Evolutionary conservation across 1,140 invertebrate genomes (phyloP).

Genomic region (Temnothorax longispinosus): DNA sequence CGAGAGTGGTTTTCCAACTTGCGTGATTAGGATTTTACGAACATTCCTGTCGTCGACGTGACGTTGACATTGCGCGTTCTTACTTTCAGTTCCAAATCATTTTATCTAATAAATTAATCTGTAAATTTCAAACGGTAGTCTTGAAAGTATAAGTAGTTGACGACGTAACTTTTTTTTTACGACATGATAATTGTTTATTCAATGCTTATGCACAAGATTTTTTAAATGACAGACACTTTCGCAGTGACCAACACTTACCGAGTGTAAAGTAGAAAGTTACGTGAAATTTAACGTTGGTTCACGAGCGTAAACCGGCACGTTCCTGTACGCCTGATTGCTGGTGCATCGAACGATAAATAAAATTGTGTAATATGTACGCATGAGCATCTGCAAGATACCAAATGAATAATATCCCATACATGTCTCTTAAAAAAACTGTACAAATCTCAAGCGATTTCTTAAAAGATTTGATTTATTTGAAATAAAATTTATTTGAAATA

Average conservation of each 20-base stretch:
- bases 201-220: not conserved
- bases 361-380: constrained; percentile 46
- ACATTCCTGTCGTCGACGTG: constrained; percentile 21
- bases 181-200: not conserved
- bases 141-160: not conserved
- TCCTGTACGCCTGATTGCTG: not conserved
- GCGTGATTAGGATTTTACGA: constrained; percentile 67
- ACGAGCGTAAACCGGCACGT: constrained; percentile 21
- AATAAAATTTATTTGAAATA: not conserved
- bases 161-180: not conserved
- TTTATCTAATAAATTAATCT: constrained; percentile 7
- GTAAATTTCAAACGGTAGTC: not conserved
- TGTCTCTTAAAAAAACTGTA: not conserved
- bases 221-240: constrained; percentile 16
- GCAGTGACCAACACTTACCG: constrained; percentile 8
- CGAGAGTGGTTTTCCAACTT: constrained; percentile 46
- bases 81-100: constrained; percentile 7
- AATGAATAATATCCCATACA: not conserved
- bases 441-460: not conserved
- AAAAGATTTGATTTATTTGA: not conserved
- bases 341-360: not conserved
- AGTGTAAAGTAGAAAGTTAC: constrained; percentile 62
- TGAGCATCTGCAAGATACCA: not conserved
- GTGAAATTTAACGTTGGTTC: constrained; percentile 47
- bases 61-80: not conserved